A percentile compares a stretch with the other conserved stretches of the same genome.
These are phyloP conservation scores for Drosophila nannoptera DNA, from an alignment of 1,140 invertebrate genomes.

Conservation along the genomic window DNA sequence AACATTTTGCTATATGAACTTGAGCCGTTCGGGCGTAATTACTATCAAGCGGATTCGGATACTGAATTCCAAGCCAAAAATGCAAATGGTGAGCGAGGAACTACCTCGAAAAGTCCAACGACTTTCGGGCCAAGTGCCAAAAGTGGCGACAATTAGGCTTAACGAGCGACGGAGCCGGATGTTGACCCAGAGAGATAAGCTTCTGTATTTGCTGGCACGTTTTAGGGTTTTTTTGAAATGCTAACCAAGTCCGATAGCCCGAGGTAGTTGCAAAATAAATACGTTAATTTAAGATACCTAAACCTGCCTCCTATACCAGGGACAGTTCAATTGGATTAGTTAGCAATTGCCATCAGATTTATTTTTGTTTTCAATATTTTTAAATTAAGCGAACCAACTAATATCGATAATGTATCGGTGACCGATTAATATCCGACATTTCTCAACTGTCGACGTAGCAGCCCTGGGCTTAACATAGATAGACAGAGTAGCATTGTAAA, in stretches of 20 bases:
- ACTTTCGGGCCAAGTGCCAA: conserved; percentile 27
- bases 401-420: conserved; percentile 2
- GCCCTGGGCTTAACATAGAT: background rate
- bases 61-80: conserved; percentile 42
- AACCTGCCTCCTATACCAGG: conserved; percentile 6
- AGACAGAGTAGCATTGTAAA: background rate
- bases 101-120: conserved; percentile 52
- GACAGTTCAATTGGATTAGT: conserved; percentile 11
- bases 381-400: background rate
- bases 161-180: conserved; percentile 19
- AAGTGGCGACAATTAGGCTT: conserved; percentile 42
- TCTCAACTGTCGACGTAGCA: background rate
- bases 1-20: conserved; percentile 67
- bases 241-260: conserved; percentile 17
- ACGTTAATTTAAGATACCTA: conserved; percentile 2
- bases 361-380: background rate
- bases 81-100: conserved; percentile 36
- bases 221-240: conserved; percentile 28
- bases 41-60: conserved; percentile 57
- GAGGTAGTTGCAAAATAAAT: background rate
- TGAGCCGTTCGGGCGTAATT: conserved; percentile 68
- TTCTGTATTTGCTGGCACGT: conserved; percentile 38
- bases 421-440: background rate
- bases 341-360: background rate
- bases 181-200: conserved; percentile 38